Conservation (phyloP, 2,797 vertebrate genomes). For the Alosa sapidissima region DNA sequence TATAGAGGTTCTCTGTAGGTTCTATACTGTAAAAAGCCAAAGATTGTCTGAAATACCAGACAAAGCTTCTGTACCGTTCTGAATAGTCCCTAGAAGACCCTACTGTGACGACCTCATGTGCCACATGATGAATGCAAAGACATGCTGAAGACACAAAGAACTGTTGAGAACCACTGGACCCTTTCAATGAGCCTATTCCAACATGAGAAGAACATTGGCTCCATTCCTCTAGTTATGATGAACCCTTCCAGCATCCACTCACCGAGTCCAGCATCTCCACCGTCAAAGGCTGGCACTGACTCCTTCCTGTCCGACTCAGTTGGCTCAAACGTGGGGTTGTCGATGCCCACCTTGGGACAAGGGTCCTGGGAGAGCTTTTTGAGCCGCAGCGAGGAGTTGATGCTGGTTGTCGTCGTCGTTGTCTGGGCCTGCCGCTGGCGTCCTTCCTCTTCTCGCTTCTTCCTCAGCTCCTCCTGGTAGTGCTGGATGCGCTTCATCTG, state of each 20-base stretch:
- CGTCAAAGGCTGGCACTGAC: neutral
- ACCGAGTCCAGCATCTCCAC: neutral
- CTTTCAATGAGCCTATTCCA: neutral
- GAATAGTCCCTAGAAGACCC: no score
- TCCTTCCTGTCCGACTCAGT: slow-evolving; percentile 55
- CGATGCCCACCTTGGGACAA: slow-evolving; percentile 87
- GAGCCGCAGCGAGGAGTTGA: slow-evolving; percentile 87
- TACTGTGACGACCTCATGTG: no score
- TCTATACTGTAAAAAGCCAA: no score
- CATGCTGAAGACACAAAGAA: neutral
- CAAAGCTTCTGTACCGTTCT: no score
- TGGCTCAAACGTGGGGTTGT: slow-evolving; percentile 91
- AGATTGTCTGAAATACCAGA: no score
- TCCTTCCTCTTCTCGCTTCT: slow-evolving; percentile 83
- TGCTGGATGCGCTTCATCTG: slow-evolving; percentile 88
- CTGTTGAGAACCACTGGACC: neutral
- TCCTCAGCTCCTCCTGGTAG: slow-evolving; percentile 89
- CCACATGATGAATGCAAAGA: no score
- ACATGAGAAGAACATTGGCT: neutral
- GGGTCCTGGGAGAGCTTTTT: slow-evolving; percentile 85
- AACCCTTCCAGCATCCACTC: neutral
- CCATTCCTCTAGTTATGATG: neutral
- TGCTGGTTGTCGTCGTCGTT: slow-evolving; percentile 66
- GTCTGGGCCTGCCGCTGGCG: slow-evolving; percentile 76
- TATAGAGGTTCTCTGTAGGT: no score